Conservation (phyloP, 23 tunicate species). For the Ascidia mentula region DNA sequence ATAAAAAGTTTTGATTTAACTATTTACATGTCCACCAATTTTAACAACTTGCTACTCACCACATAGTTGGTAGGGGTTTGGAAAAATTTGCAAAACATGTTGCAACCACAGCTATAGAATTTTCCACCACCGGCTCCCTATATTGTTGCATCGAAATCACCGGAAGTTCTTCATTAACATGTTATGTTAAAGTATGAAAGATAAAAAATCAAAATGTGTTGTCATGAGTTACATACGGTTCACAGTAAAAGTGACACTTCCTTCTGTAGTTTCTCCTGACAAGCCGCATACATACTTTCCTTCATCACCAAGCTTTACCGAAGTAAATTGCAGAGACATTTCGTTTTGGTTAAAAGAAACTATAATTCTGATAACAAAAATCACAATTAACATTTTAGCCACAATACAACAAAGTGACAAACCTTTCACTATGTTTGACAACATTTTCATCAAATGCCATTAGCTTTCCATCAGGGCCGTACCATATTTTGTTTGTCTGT, state of each 20-base stretch:
- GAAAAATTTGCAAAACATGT: slow-evolving; percentile 31
- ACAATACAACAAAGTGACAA: too few species aligned
- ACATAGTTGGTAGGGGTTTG: slow-evolving; percentile 41
- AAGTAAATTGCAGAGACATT: not conserved
- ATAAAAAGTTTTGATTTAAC: not conserved
- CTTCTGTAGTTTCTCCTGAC: not conserved
- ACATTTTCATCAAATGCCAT: not conserved
- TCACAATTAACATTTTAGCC: too few species aligned
- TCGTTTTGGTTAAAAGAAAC: not conserved
- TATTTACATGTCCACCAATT: not conserved
- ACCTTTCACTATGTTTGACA: not conserved
- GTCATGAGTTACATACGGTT: not conserved
- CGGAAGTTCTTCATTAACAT: slow-evolving; percentile 1
- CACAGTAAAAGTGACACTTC: not conserved
- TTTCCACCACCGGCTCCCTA: slow-evolving; percentile 15
- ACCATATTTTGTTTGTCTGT: not conserved
- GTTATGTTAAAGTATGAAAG: not conserved
- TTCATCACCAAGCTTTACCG: slow-evolving; percentile 13
- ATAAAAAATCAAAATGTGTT: not conserved
- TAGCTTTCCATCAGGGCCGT: not conserved
- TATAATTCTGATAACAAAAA: too few species aligned
- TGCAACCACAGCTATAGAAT: slow-evolving; percentile 28
- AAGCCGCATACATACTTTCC: slow-evolving; percentile 6
- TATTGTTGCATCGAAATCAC: not conserved
- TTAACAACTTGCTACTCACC: slow-evolving; percentile 17